Conservation (phyloP, 2,113 vertebrate species). For the Ovis aries region ARS-UI_Ramb_v3.0 NC_056056.1:76398001-76398500, state of each 20-base stretch:
- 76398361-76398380: background rate
- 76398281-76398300: background rate
- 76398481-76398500: background rate
- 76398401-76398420: background rate
- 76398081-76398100: background rate
- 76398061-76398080: background rate
- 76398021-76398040: background rate
- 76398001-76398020: background rate
- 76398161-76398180: background rate
- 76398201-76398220: background rate
- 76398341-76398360: background rate
- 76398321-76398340: background rate
- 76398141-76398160: background rate
- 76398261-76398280: background rate
- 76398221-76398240: background rate
- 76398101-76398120: background rate
- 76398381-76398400: background rate
- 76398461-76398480: background rate
- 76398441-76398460: background rate
- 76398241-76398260: background rate
- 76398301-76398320: background rate
- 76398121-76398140: background rate
- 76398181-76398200: background rate
- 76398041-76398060: background rate
- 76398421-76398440: background rate